Evolutionary conservation across 2,888 invertebrate species (phyloP).

Genomic region (Flabesymbios commensalis): DNA sequence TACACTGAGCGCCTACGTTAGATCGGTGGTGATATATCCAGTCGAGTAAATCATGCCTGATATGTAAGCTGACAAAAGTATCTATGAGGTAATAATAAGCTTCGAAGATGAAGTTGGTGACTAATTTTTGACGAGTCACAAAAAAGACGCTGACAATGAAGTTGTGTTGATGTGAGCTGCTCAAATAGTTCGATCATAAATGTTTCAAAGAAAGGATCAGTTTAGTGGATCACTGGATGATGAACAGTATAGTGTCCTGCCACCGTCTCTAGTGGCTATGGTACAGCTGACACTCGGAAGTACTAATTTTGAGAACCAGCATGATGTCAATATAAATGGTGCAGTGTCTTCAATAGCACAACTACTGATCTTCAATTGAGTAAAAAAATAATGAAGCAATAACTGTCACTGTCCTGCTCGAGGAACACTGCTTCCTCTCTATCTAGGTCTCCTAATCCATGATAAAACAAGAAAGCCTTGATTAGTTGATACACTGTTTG

Average conservation of each 20-base stretch:
- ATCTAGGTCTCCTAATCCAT: background rate
- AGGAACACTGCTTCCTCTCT: background rate
- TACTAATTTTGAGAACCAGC: background rate
- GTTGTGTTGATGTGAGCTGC: background rate
- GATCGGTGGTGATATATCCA: background rate
- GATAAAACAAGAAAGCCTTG: background rate
- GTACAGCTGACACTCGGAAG: background rate
- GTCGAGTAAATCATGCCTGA: background rate
- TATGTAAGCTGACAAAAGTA: background rate
- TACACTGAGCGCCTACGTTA: background rate
- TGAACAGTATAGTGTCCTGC: background rate
- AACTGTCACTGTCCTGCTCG: background rate
- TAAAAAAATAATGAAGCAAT: background rate
- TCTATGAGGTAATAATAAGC: background rate
- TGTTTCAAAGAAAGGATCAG: background rate
- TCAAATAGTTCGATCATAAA: background rate
- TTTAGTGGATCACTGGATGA: conserved; percentile 1
- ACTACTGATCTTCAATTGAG: background rate
- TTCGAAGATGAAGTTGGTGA: background rate
- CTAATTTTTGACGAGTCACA: background rate
- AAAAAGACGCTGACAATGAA: background rate
- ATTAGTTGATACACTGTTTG: background rate
- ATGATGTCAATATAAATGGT: background rate
- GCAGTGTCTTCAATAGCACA: background rate
- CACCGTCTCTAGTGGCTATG: background rate